These are phyloP conservation scores for Stichodactyla mertensii DNA, from an alignment of 64 coral and sea anemone genomes.

Conservation along the genomic window DNA sequence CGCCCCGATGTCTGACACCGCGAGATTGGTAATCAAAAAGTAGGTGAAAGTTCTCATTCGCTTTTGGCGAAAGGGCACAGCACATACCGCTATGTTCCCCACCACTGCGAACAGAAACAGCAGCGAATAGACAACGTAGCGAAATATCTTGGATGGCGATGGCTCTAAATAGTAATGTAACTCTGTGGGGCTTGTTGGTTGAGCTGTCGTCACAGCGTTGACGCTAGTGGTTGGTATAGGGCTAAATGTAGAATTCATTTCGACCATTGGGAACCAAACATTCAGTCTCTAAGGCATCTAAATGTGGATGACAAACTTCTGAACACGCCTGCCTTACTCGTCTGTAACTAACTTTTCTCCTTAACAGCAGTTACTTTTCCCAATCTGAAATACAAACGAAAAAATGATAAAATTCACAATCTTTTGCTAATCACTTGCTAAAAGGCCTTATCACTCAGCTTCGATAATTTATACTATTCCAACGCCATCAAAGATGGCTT, in stretches of 20 bases:
- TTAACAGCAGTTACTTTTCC: neutral
- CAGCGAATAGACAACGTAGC: constrained; percentile 15
- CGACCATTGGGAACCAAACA: neutral
- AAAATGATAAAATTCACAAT: neutral
- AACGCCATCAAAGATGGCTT: neutral
- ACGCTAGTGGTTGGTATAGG: neutral
- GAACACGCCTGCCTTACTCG: neutral
- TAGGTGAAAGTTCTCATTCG: constrained; percentile 59
- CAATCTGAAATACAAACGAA: neutral
- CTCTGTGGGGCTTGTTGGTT: neutral
- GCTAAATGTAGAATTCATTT: constrained; percentile 24
- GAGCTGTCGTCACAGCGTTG: neutral
- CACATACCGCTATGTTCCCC: constrained; percentile 37
- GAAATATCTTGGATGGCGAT: constrained; percentile 29
- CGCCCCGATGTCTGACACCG: constrained; percentile 51
- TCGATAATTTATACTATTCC: neutral
- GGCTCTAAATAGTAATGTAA: constrained; percentile 9
- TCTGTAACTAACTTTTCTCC: no score
- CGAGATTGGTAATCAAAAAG: constrained; percentile 54
- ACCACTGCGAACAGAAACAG: constrained; percentile 42
- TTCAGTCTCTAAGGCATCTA: neutral
- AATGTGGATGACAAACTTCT: neutral
- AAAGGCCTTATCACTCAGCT: neutral
- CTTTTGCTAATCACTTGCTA: neutral
- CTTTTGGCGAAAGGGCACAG: constrained; percentile 34